Conservation (phyloP, 2,888 invertebrate species). For the Ophion ellenae region DNA sequence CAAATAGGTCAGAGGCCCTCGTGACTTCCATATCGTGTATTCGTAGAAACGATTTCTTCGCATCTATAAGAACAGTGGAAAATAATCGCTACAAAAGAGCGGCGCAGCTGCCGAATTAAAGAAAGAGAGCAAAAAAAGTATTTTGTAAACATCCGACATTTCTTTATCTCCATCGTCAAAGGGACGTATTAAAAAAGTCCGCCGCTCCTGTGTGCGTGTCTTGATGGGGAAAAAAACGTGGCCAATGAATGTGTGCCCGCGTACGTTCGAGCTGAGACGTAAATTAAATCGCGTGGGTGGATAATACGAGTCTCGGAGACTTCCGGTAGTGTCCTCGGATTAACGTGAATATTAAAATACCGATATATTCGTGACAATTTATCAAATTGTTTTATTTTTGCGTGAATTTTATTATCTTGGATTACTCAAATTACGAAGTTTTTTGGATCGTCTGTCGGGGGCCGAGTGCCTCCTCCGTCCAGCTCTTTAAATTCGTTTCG, state of each 20-base stretch:
- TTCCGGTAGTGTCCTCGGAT: slow-evolving; percentile 10
- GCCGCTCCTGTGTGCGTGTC: neutral
- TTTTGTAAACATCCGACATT: neutral
- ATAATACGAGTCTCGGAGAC: slow-evolving; percentile 22
- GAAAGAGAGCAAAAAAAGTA: neutral
- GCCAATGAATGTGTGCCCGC: slow-evolving; percentile 21
- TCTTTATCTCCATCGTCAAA: neutral
- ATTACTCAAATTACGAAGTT: neutral
- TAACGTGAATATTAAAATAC: slow-evolving; percentile 4
- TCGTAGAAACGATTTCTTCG: slow-evolving; percentile 25
- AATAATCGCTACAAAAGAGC: neutral
- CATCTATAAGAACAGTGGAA: neutral
- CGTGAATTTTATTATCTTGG: neutral
- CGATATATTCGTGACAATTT: neutral
- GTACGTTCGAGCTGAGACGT: neutral
- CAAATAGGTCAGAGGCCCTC: slow-evolving; percentile 46
- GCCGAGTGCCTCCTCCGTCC: too few species aligned
- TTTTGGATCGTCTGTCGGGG: too few species aligned
- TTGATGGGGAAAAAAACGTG: neutral
- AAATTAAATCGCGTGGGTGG: slow-evolving; percentile 31
- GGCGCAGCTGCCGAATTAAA: neutral
- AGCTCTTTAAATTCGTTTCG: neutral
- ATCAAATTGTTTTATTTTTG: neutral
- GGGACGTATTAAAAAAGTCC: neutral
- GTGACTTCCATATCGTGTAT: slow-evolving; percentile 19